Evolutionary conservation across 2,113 vertebrate species (phyloP).

Genomic region (Urocynchramus pylzowi): DNA sequence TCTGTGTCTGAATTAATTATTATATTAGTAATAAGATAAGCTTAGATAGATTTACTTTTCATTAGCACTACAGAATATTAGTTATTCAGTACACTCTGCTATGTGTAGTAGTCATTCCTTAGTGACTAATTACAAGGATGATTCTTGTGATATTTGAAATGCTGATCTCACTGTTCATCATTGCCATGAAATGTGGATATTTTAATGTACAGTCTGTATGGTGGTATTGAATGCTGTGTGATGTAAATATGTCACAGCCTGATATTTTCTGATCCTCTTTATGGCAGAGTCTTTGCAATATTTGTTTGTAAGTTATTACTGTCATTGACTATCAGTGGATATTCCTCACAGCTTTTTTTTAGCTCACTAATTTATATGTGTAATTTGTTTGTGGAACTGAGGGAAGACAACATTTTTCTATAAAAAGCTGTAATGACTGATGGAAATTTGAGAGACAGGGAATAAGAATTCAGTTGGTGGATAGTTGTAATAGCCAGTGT

Average conservation of each 20-base stretch:
- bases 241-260: neutral
- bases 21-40: neutral
- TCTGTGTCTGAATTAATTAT: neutral
- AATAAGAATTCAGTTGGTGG: neutral
- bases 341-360: neutral
- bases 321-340: neutral
- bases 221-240: neutral
- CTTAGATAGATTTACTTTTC: neutral
- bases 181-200: neutral
- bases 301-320: neutral
- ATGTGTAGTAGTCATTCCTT: neutral
- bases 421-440: neutral
- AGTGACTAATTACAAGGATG: constrained; percentile 9
- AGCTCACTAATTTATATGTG: neutral
- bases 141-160: neutral
- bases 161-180: neutral
- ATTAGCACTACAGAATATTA: neutral
- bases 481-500: neutral
- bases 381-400: accelerated
- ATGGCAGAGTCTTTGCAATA: neutral
- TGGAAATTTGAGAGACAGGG: neutral
- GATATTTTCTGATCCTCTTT: neutral
- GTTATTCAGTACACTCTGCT: neutral
- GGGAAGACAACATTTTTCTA: neutral
- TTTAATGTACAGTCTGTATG: neutral